A percentile compares a stretch with the other conserved stretches of the same genome.
Conservation (phyloP, 2,888 invertebrate species). For the Micoletzkya japonica region DNA sequence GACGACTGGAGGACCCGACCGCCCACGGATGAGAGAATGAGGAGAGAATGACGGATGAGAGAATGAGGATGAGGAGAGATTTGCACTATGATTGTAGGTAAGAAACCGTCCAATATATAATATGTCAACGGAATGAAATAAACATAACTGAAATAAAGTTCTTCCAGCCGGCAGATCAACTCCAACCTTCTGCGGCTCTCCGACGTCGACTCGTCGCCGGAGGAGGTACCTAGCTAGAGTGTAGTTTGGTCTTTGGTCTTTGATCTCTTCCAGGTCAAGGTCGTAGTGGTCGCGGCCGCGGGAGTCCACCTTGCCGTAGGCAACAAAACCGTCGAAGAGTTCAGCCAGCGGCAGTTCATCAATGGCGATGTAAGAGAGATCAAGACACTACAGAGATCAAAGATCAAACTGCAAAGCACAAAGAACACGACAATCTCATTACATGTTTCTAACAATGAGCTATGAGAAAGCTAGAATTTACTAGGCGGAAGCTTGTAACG, state of each 20-base stretch:
- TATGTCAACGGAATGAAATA: background rate
- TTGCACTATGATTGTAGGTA: too few relatives aligned
- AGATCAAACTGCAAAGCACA: too few relatives aligned
- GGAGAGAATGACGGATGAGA: too few relatives aligned
- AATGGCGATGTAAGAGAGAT: constrained; percentile 43
- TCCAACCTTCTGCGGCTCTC: constrained; percentile 36
- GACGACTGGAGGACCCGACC: too few relatives aligned
- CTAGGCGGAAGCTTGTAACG: background rate
- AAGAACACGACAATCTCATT: too few relatives aligned
- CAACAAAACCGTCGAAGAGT: constrained; percentile 49
- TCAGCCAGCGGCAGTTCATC: constrained; percentile 51
- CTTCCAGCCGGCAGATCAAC: constrained; percentile 35
- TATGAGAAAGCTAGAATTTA: background rate
- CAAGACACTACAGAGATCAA: too few relatives aligned
- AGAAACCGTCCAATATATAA: too few relatives aligned
- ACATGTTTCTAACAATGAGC: too few relatives aligned
- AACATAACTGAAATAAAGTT: background rate
- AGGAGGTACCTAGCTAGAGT: constrained; percentile 36
- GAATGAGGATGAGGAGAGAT: too few relatives aligned
- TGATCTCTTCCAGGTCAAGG: constrained; percentile 32
- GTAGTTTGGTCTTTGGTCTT: background rate
- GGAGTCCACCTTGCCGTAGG: constrained; percentile 49
- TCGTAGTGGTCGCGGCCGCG: constrained; percentile 58
- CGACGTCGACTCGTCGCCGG: constrained; percentile 35
- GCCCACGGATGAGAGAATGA: too few relatives aligned